Evolutionary conservation across 2,888 invertebrate species (phyloP), one percentile per base, ranked within the genome.

Genomic region (Cinara cedri): DNA sequence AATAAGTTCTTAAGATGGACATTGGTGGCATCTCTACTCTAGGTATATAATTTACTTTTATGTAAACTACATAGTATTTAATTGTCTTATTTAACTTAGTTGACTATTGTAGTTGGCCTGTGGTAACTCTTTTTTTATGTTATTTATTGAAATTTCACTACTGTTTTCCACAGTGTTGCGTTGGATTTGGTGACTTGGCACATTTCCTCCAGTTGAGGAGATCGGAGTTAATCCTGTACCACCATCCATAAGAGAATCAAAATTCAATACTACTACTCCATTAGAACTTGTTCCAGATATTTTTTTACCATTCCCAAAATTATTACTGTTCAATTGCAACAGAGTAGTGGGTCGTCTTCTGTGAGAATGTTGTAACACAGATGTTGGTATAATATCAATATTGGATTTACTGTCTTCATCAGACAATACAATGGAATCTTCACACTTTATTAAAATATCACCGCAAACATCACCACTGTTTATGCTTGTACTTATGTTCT

Each of bases 161-260:
- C 49, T 19, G 19, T 21, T 46, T 0, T 26, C 34, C 34, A 34
- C 91, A 91, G 82, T 92, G 91, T 87, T 93, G 94, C 42, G 89
- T 92, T 80, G 89, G 90, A 55, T 81, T 81, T 19, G 84, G 82
- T 70, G 72, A 51, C 21, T 74, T 51, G 62, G 72, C 11, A 74
- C 21, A 42, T 14, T 74, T 54, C 63, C 74, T 9, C 49, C 42
- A 62, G n/a, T 71, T 1, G 26, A 34, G 34, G 89, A 91, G 51
- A 95, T 93, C 0, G 96, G 96, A 10, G 96, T 96, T 70, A 97
- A 88, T 0, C 96, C 96, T 2, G 96, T 95, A 84, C 96, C 95
- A 72, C 95, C 95, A 84, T 95, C 95, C 93, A 96, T 95, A 81
- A 97, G 89, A 83, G 94, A 94, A 84, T 97, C 96, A 86, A 95